Evolutionary conservation across 2,797 vertebrate species (phyloP).

Genomic region (Hydrolagus colliei): DNA sequence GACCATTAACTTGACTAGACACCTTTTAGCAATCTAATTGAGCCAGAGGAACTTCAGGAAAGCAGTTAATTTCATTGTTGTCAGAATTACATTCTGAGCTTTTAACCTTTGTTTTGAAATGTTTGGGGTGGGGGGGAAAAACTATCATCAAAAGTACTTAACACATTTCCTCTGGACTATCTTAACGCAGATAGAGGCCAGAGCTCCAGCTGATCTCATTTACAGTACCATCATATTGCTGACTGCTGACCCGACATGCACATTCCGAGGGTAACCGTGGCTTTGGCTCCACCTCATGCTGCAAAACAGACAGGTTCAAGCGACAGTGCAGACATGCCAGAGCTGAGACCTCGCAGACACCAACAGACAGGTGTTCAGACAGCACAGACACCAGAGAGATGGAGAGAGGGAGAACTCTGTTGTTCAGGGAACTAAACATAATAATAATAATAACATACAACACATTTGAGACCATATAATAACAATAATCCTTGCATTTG

Average conservation of each 20-base stretch:
- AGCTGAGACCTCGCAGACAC: too few species aligned
- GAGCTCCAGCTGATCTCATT: neutral
- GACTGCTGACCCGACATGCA: neutral
- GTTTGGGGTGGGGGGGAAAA: neutral
- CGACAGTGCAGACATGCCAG: too few species aligned
- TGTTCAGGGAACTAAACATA: too few species aligned
- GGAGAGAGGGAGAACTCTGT: too few species aligned
- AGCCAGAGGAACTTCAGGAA: constrained; percentile 11
- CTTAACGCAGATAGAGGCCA: neutral
- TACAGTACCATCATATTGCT: neutral
- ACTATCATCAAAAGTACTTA: neutral
- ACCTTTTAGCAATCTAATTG: constrained; percentile 28
- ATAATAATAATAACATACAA: too few species aligned
- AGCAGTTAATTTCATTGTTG: constrained; percentile 18
- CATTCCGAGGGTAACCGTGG: too few species aligned
- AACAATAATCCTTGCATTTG: too few species aligned
- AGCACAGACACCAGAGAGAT: too few species aligned
- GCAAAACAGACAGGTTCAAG: too few species aligned
- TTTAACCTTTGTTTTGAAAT: constrained; percentile 30
- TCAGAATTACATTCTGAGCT: constrained; percentile 29
- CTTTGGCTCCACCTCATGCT: too few species aligned
- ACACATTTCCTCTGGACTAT: constrained; percentile 13
- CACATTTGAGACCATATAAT: too few species aligned
- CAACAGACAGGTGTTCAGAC: too few species aligned
- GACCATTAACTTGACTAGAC: constrained; percentile 30